These are phyloP conservation scores for Heterocephalus glaber DNA, from an alignment of 2,113 vertebrate genomes.

Conservation along the genomic window DNA sequence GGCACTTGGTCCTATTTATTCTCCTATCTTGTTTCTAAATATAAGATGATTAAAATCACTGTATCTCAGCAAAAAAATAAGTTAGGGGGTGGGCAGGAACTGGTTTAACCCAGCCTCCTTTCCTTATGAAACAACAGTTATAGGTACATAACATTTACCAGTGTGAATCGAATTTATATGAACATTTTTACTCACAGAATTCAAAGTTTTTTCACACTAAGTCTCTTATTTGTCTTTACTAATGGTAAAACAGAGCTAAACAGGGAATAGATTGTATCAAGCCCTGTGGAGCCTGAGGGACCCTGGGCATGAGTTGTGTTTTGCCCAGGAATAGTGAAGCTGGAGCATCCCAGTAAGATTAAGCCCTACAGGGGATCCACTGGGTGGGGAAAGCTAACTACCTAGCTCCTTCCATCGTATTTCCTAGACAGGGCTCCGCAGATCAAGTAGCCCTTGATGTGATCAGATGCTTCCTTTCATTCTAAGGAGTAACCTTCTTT, in stretches of 20 bases:
- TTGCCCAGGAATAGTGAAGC: not conserved
- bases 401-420: not conserved
- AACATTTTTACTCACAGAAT: not conserved
- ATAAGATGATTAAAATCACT: not conserved
- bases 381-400: not conserved
- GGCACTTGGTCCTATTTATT: not conserved
- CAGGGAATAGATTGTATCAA: fast-evolving
- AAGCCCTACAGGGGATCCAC: fast-evolving
- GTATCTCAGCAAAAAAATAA: not conserved
- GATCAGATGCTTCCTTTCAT: not conserved
- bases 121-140: not conserved
- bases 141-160: not conserved
- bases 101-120: not conserved
- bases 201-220: not conserved
- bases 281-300: fast-evolving
- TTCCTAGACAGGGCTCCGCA: not conserved
- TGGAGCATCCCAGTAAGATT: not conserved
- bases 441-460: not conserved
- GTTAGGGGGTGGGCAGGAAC: not conserved
- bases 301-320: not conserved
- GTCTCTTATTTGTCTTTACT: not conserved
- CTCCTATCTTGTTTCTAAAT: not conserved
- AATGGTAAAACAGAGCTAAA: not conserved
- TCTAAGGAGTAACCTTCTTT: not conserved
- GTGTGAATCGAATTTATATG: not conserved